Percentiles rank a stretch among this genome's conserved stretches.
These are phyloP conservation scores for Sinocyclocheilus anshuiensis DNA, from an alignment of 2,113 vertebrate species.

Conservation along the genomic window DNA sequence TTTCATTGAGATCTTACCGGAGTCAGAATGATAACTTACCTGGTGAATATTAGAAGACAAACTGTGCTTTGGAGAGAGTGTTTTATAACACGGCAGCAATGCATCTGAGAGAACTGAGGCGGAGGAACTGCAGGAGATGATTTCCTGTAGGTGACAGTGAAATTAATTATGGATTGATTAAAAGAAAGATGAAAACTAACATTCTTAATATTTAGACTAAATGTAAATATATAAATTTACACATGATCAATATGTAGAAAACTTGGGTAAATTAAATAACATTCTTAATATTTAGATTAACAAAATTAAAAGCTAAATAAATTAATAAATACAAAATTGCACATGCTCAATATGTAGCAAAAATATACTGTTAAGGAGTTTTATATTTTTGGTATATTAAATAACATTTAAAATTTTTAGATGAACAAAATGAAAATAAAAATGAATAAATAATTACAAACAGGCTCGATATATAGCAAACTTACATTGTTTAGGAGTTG, in stretches of 20 bases:
- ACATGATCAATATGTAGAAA: background rate
- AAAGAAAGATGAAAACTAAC: background rate
- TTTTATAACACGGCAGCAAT: background rate
- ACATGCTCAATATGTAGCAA: background rate
- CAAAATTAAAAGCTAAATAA: too few species aligned
- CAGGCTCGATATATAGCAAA: background rate
- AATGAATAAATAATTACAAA: too few species aligned
- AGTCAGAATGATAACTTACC: constrained; percentile 50
- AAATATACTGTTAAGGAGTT: too few species aligned
- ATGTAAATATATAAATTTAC: background rate
- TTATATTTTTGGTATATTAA: too few species aligned
- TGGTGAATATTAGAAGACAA: constrained; percentile 41
- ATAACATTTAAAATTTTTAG: too few species aligned
- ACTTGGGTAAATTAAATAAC: background rate
- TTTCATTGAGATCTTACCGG: constrained; percentile 13
- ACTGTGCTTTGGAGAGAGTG: background rate
- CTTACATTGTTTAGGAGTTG: background rate
- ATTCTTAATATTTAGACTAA: background rate
- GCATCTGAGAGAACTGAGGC: background rate
- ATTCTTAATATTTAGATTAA: too few species aligned
- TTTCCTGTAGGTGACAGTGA: background rate
- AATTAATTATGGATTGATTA: background rate
- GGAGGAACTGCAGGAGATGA: background rate
- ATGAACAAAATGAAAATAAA: too few species aligned
- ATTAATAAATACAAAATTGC: background rate